These are phyloP conservation scores for Dinothrombium tinctorium DNA, from an alignment of 1,140 invertebrate species.

Conservation along the genomic window DNA sequence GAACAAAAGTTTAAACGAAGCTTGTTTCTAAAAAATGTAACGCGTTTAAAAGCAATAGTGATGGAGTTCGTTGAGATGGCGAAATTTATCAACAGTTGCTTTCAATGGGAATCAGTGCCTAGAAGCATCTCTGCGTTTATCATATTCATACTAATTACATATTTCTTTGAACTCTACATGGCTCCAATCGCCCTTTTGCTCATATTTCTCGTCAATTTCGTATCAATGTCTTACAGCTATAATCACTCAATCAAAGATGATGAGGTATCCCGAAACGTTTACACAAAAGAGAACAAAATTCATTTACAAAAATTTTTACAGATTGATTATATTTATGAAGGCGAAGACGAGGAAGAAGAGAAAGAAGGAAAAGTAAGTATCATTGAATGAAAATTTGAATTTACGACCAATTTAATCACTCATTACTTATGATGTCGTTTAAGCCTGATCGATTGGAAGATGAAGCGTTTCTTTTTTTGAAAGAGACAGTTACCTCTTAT, in stretches of 20 bases:
- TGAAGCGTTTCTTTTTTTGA: too few species aligned
- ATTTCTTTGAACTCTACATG: slow-evolving; percentile 71
- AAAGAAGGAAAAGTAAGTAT: too few species aligned
- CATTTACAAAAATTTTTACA: too few species aligned
- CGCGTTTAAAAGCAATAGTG: slow-evolving; percentile 67
- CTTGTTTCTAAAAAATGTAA: slow-evolving; percentile 69
- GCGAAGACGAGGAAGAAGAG: slow-evolving; percentile 50
- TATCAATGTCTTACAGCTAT: too few species aligned
- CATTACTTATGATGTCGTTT: too few species aligned
- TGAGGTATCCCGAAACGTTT: too few species aligned
- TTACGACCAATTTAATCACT: too few species aligned
- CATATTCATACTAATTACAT: slow-evolving; percentile 50
- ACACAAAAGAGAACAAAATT: too few species aligned
- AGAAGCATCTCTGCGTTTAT: slow-evolving; percentile 63
- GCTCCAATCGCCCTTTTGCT: slow-evolving; percentile 46
- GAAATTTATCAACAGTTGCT: slow-evolving; percentile 80
- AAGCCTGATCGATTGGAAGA: too few species aligned
- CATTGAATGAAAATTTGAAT: too few species aligned
- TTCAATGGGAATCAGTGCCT: slow-evolving; percentile 85
- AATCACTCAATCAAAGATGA: too few species aligned
- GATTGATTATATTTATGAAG: slow-evolving; percentile 27
- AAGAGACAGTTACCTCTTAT: too few species aligned
- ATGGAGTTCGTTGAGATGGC: slow-evolving; percentile 66
- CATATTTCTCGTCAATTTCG: slow-evolving; percentile 42
- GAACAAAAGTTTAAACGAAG: slow-evolving; percentile 87